Evolutionary conservation across 2,888 invertebrate genomes (phyloP).

Genomic region (Idaea biselata): DNA sequence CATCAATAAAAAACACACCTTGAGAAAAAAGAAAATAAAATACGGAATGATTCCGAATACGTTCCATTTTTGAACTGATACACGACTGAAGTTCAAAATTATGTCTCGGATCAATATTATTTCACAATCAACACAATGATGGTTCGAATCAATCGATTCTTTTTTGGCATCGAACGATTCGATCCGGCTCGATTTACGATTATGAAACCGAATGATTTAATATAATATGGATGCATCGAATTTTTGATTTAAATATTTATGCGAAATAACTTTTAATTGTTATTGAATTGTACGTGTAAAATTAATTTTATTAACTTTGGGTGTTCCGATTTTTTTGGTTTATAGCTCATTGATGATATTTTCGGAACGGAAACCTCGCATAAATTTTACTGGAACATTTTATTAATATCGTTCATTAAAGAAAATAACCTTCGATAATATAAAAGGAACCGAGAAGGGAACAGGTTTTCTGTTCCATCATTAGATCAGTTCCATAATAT

Average conservation of each 20-base stretch:
- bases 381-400: not conserved
- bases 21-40: not conserved
- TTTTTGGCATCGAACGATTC: conserved; percentile 52
- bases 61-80: not conserved
- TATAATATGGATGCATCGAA: conserved; percentile 28
- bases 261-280: conserved; percentile 21
- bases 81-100: conserved; percentile 9
- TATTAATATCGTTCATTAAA: not conserved
- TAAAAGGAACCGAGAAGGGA: too few species aligned
- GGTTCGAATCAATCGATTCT: conserved; percentile 39
- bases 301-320: conserved; percentile 27
- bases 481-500: too few species aligned
- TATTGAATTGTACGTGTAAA: conserved; percentile 17
- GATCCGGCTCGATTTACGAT: conserved; percentile 59
- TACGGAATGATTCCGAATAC: not conserved
- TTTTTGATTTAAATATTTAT: conserved; percentile 40
- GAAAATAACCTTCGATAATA: not conserved
- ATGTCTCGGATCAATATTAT: conserved; percentile 19
- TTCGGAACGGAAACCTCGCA: not conserved
- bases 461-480: too few species aligned
- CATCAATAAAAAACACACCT: not conserved
- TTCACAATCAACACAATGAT: conserved; percentile 19
- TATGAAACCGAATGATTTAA: conserved; percentile 48
- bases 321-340: not conserved
- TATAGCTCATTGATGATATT: conserved; percentile 1